Conservation (phyloP, 2,888 invertebrate genomes). For the Cheilosia pagana region DNA sequence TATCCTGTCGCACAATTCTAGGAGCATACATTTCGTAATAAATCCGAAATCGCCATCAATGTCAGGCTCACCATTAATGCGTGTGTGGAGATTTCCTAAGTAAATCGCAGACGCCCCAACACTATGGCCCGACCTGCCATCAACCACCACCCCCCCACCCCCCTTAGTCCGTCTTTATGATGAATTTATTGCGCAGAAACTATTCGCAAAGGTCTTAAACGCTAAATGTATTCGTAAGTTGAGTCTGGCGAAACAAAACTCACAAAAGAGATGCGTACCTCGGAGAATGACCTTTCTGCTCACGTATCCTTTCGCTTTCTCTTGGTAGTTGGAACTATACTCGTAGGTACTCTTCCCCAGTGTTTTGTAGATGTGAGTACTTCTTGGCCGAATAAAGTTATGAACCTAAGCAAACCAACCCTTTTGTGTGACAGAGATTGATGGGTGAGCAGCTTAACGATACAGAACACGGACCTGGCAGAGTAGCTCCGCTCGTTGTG, state of each 20-base stretch:
- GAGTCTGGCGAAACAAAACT: conserved; percentile 5
- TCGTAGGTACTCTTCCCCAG: not conserved
- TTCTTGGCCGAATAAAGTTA: conserved; percentile 36
- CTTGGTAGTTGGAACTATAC: not conserved
- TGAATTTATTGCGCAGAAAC: conserved; percentile 58
- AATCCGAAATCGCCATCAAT: conserved; percentile 59
- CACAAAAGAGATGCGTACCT: not conserved
- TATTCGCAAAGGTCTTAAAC: conserved; percentile 36
- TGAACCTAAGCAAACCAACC: conserved; percentile 47
- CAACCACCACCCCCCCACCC: not conserved
- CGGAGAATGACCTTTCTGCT: not conserved
- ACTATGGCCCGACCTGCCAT: conserved; percentile 1
- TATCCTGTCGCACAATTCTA: not conserved
- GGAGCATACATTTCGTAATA: conserved; percentile 39
- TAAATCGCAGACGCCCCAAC: conserved; percentile 16
- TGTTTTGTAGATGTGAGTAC: conserved; percentile 4
- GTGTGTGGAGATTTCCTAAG: conserved; percentile 25
- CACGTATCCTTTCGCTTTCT: conserved; percentile 23
- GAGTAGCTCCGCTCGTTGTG: conserved; percentile 3
- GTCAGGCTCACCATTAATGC: conserved; percentile 53
- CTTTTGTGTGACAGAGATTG: conserved; percentile 62
- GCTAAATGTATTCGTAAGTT: conserved; percentile 37
- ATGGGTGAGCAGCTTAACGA: conserved; percentile 40
- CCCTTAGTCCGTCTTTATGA: conserved; percentile 28
- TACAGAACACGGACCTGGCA: not conserved